Evolutionary conservation across 2,113 vertebrate species (phyloP).

Genomic region (Dromiciops gliroides): DNA sequence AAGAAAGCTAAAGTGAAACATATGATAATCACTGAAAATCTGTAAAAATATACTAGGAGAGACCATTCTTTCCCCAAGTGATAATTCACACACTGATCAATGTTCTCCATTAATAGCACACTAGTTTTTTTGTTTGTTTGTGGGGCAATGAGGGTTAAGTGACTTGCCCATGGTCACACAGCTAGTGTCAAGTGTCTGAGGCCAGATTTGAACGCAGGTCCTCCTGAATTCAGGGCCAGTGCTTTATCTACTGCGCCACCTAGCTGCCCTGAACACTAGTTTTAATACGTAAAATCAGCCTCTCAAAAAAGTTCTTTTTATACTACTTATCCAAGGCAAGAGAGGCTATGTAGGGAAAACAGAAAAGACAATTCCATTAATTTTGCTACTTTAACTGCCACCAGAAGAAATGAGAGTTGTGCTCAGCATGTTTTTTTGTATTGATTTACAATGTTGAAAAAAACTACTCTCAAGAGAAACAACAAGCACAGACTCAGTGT

Average conservation of each 20-base stretch:
- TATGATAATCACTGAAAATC: neutral
- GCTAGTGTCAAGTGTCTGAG: too few relatives aligned
- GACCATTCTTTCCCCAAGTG: neutral
- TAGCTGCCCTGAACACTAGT: too few relatives aligned
- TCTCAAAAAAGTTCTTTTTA: neutral
- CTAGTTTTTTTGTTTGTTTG: too few relatives aligned
- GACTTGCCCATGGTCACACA: too few relatives aligned
- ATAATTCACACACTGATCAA: neutral
- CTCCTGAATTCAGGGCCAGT: too few relatives aligned
- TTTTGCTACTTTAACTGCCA: conserved; percentile 4
- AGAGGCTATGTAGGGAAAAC: accelerated
- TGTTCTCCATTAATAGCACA: neutral
- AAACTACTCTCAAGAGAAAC: neutral
- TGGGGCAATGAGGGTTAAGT: too few relatives aligned
- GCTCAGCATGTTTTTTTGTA: neutral
- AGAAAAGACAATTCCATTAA: neutral
- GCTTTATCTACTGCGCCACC: too few relatives aligned
- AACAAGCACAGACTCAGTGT: neutral
- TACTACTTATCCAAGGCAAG: neutral
- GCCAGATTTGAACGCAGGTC: too few relatives aligned
- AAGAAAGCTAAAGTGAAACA: neutral
- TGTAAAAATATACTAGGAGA: neutral
- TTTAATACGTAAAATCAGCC: neutral
- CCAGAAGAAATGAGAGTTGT: neutral
- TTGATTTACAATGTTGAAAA: neutral